Conservation (phyloP, 2,797 vertebrate species). For the Cossypha caffra region DNA sequence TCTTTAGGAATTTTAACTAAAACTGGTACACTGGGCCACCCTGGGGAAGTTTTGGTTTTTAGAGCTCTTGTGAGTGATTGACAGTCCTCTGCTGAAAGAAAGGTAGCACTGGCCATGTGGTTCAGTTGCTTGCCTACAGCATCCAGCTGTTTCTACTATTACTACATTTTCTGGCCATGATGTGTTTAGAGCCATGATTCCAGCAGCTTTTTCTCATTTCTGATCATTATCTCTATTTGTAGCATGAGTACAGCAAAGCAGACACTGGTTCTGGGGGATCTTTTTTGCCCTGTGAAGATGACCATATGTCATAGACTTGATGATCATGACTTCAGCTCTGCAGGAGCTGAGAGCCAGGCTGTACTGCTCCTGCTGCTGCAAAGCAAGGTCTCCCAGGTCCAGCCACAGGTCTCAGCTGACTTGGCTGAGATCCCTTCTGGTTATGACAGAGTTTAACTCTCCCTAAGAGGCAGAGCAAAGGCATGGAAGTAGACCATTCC, state of each 20-base stretch:
- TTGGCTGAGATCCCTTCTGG: not conserved
- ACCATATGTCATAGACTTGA: rapidly evolving
- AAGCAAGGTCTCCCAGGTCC: not conserved
- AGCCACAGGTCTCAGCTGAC: rapidly evolving
- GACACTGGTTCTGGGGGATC: not conserved
- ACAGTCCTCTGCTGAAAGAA: not conserved
- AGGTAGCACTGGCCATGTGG: not conserved
- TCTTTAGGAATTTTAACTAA: not conserved
- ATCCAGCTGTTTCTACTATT: not conserved
- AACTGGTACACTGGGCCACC: not conserved
- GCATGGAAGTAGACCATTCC: not conserved
- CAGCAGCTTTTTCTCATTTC: not conserved
- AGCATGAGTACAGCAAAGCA: not conserved
- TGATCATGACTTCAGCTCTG: not conserved
- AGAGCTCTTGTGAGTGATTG: not conserved
- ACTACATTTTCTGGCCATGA: not conserved
- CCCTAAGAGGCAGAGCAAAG: not conserved
- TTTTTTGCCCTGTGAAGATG: not conserved
- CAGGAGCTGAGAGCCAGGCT: not conserved
- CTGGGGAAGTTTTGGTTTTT: not conserved
- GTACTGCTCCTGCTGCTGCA: not conserved
- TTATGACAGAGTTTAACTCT: not conserved
- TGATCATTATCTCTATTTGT: not conserved
- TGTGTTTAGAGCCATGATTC: not conserved
- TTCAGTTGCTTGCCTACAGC: not conserved